Evolutionary conservation across 2,888 invertebrate genomes (phyloP), one percentile per base, ranked within the genome.

Genomic region (Julus scanicus): DNA sequence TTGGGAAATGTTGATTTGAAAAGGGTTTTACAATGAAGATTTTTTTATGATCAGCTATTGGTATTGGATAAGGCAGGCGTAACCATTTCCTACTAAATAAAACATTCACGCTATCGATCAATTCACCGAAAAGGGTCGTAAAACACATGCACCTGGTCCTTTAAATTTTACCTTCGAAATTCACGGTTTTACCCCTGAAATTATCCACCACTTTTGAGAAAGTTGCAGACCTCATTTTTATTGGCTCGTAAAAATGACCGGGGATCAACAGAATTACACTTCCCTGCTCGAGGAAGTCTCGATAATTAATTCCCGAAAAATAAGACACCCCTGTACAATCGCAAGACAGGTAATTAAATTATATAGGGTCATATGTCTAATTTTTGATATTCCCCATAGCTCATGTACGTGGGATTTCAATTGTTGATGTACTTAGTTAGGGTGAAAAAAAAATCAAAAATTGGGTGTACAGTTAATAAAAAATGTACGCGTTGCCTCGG

Each of bases 131-230:
- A n/a, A 5, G n/a, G n/a, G 63, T 71, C 71, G 71, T 71, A 71
- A 71, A 71, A 71, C 71, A 71, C 71, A n/a, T n/a, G n/a, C n/a
- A 71, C 71, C 71, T 71, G 71, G 29, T 2, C 29, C 29, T 71
- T 71, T 29, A n/a, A 71, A n/a, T 71, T 71, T 71, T 71, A 71
- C 71, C 71, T 71, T 71, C 71, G 8, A 71, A 71, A 71, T 71
- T 71, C 71, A 71, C 71, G 71, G 29, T 29, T 71, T 71, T 29
- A 29, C 20, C 71, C 71, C 71, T 29, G 20, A 71, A 71, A 71
- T 71, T 71, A 71, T 71, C 20, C 20, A 29, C 29, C 29, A 71
- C 9, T 71, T 29, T 20, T 29, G 4, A 29, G 29, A 63, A 63
- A 63, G 71, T 20, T 20, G 71, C 29, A n/a, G 5, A 71, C 71